These are phyloP conservation scores for Prenolepis imparis DNA, from an alignment of 2,888 invertebrate genomes.

Conservation along the genomic window DNA sequence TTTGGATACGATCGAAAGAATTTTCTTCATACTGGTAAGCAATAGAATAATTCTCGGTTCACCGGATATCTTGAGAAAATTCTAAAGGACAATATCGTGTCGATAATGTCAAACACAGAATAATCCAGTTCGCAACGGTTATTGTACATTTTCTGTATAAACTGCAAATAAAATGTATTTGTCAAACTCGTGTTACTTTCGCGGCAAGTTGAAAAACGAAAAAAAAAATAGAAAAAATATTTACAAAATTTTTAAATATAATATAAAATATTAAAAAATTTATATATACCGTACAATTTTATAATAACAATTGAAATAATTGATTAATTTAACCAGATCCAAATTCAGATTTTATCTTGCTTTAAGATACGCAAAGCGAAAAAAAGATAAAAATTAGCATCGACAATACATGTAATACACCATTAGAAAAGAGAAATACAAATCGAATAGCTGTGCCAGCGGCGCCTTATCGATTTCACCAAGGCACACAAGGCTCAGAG, in stretches of 20 bases:
- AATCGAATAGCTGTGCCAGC: slow-evolving; percentile 59
- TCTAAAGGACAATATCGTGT: slow-evolving; percentile 37
- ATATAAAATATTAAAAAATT: slow-evolving; percentile 11
- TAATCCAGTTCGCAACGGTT: slow-evolving; percentile 28
- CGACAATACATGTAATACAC: slow-evolving; percentile 14
- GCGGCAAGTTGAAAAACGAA: background rate
- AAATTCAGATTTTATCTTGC: slow-evolving; percentile 2
- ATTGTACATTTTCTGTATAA: slow-evolving; percentile 12
- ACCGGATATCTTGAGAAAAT: slow-evolving; percentile 32
- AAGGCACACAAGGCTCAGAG: slow-evolving; percentile 65
- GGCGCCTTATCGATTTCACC: slow-evolving; percentile 67
- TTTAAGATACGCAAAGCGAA: background rate
- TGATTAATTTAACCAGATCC: background rate
- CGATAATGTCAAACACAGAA: slow-evolving; percentile 49
- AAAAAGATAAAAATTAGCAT: background rate
- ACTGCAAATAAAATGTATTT: slow-evolving; percentile 23
- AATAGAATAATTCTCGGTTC: slow-evolving; percentile 13
- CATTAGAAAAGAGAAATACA: slow-evolving; percentile 58
- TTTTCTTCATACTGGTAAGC: background rate
- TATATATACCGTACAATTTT: background rate
- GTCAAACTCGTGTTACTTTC: slow-evolving; percentile 21
- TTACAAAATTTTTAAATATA: background rate
- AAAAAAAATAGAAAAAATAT: background rate
- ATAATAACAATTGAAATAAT: background rate
- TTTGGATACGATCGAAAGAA: background rate